Evolutionary conservation across 2,888 invertebrate species (phyloP), one percentile per base, ranked within the genome.

Genomic region (Meiosimyza decipiens): DNA sequence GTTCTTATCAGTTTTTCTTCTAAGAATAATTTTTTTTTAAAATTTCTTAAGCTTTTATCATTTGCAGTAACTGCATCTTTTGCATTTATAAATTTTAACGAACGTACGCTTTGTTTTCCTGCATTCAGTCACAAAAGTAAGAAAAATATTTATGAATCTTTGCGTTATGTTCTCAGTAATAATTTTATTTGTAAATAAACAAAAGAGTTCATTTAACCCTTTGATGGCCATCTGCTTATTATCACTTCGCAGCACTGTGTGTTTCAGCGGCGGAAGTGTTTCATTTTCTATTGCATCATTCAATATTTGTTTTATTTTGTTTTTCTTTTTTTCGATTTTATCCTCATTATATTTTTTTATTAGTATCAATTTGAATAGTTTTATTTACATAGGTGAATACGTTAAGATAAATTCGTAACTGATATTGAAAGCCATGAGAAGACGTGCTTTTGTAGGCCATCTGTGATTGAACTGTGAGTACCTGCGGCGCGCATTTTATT

Each of bases 131-230:
- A n/a, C 4, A n/a, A 54, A 18, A 54, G 16, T 54, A 9, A n/a
- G 3, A 22, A n/a, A 12, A 15, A n/a, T n/a, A 22, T 28, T 57
- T 57, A 18, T 13, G 18, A 22, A 15, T 54, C 16, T 54, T 28
- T n/a, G 11, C n/a, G n/a, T n/a, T n/a, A n/a, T n/a, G n/a, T n/a
- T n/a, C n/a, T n/a, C n/a, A n/a, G n/a, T n/a, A n/a, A 40, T 40
- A 40, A 40, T 40, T 40, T 9, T 40, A 40, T 40, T 40, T 40
- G 22, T 18, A 54, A 70, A 54, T 54, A 70, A 70, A 62, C 40
- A 50, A 22, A 13, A 13, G 9, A 70, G 70, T 63, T 70, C 70
- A 47, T 62, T 73, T 73, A 73, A 73, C 69, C 73, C 73, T 66
- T 66, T 3, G 55, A 60, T 18, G 69, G 16, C 55, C 28, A 68